These are phyloP conservation scores for Platorchestia sp. DNA, from an alignment of 1,140 invertebrate species.

Conservation along the genomic window DNA sequence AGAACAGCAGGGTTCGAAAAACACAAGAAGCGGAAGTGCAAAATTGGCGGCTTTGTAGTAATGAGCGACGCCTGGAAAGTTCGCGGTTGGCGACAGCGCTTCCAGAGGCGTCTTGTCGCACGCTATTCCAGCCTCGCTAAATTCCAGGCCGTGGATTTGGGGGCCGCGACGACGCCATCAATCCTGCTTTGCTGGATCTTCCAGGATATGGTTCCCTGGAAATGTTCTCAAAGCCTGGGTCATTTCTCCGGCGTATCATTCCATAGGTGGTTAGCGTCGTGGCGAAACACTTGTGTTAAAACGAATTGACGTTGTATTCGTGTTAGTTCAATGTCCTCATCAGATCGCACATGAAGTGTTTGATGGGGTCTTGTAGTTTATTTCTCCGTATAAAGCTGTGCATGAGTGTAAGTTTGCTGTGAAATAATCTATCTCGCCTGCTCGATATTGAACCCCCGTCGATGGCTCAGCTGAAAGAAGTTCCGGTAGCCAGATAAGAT, in stretches of 20 bases:
- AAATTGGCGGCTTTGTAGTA: background rate
- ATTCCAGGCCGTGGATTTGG: conserved; percentile 7
- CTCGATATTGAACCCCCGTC: background rate
- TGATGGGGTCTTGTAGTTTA: background rate
- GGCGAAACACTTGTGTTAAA: background rate
- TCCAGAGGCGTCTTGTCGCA: background rate
- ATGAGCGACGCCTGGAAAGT: background rate
- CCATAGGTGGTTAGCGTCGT: background rate
- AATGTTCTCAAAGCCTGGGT: background rate
- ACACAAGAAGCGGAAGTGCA: background rate
- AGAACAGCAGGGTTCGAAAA: background rate
- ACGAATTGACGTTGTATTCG: background rate
- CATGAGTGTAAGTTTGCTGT: background rate
- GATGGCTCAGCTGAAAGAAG: no score
- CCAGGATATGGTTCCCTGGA: background rate
- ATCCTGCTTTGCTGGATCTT: conserved; percentile 24
- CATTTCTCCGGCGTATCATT: background rate
- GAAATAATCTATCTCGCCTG: background rate
- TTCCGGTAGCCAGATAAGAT: no score
- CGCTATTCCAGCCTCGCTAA: background rate
- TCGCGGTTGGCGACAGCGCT: no score
- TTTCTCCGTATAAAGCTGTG: background rate
- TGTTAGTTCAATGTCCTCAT: background rate
- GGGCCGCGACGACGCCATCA: background rate
- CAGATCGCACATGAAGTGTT: no score